A percentile compares a stretch with the other conserved stretches of the same genome.
These are phyloP conservation scores for Strix occidentalis DNA, from an alignment of 2,797 vertebrate species.

Conservation along the genomic window DNA sequence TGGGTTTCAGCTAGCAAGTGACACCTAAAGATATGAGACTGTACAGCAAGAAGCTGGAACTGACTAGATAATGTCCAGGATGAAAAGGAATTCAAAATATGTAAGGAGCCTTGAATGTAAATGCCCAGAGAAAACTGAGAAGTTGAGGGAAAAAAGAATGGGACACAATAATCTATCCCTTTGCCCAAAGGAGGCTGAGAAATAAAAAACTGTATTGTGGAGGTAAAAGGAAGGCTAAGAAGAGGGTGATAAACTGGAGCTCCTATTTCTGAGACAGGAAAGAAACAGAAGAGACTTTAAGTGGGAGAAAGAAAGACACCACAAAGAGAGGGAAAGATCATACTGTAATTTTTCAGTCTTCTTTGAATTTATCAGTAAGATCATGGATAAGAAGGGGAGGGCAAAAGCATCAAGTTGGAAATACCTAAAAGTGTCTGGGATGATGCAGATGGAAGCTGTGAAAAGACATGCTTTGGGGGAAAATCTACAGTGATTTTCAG, in stretches of 20 bases:
- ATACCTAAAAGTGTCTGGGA: not conserved
- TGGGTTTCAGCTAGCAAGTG: not conserved
- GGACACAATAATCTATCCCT: not conserved
- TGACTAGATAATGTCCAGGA: not conserved
- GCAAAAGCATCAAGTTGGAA: not conserved
- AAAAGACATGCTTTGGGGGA: not conserved
- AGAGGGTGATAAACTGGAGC: not conserved
- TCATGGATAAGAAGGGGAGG: not conserved
- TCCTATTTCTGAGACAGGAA: not conserved
- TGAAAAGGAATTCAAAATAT: not conserved
- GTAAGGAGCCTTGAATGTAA: not conserved
- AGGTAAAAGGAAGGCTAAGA: not conserved
- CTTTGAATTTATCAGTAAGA: not conserved
- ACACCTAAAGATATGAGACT: not conserved
- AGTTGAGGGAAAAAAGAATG: not conserved
- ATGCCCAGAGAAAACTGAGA: not conserved
- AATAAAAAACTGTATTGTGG: not conserved
- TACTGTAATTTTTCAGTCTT: not conserved
- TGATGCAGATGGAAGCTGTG: not conserved
- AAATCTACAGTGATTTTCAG: not conserved
- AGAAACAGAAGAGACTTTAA: not conserved
- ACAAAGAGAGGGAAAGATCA: not conserved
- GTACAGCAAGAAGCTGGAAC: not conserved
- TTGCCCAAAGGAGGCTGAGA: not conserved
- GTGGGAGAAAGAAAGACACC: not conserved